phyloP scores from a whole-genome alignment of 2,888 invertebrate genomes.

The Acleris emargana region DNA sequence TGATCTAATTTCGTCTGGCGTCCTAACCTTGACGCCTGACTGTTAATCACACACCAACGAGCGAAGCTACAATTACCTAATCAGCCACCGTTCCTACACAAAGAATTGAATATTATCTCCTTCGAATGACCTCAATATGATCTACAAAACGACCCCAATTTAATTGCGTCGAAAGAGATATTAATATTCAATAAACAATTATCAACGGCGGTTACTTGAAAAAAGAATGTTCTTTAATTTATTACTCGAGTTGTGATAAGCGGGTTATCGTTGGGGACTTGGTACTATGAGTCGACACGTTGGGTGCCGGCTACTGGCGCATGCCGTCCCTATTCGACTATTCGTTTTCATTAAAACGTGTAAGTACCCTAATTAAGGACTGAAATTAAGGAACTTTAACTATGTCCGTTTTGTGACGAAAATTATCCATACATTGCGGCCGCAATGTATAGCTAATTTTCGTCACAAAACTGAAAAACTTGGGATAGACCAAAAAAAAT shows the following conservation, averaged over 20 bases:
- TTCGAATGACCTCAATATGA: conserved; percentile 46
- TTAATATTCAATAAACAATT: conserved; percentile 78
- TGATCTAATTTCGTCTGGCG: too few species aligned
- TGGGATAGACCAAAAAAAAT: too few species aligned
- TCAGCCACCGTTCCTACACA: conserved; percentile 9
- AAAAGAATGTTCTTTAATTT: conserved; percentile 63
- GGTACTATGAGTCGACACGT: conserved; percentile 7
- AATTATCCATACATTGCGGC: too few species aligned
- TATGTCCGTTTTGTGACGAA: too few species aligned
- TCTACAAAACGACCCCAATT: conserved; percentile 54
- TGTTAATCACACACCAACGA: conserved; percentile 9
- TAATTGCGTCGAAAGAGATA: conserved; percentile 68
- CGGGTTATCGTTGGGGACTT: not conserved
- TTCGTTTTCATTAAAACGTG: too few species aligned
- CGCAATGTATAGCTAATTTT: too few species aligned
- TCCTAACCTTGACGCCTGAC: too few species aligned
- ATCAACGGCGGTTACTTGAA: conserved; percentile 66
- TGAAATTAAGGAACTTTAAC: too few species aligned
- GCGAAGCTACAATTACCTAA: conserved; percentile 16
- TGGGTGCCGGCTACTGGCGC: not conserved
- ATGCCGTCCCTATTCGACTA: too few species aligned
- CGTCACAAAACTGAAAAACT: too few species aligned
- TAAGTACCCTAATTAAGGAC: too few species aligned
- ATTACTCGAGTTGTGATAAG: conserved; percentile 61
- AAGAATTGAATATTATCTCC: conserved; percentile 35